A percentile compares a stretch with the other conserved stretches of the same genome.
Evolutionary conservation across 2,797 vertebrate species (phyloP).

Genomic region (Hyperoplus lanceolatus): DNA sequence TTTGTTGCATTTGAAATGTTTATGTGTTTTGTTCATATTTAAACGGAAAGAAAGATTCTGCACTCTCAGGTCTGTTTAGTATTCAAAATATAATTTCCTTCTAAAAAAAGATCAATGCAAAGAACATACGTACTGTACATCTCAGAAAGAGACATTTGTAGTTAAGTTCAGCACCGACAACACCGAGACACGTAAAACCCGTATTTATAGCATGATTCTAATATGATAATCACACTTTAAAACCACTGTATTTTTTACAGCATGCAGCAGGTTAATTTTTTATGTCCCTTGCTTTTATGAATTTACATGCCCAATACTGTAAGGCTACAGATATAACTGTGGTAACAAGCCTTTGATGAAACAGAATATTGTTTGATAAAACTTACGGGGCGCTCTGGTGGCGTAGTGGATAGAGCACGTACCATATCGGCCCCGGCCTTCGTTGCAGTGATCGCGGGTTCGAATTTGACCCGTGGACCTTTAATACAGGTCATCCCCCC

Average conservation of each 20-base stretch:
- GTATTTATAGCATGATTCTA: background rate
- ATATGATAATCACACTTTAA: background rate
- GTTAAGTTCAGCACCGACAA: background rate
- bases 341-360: background rate
- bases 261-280: background rate
- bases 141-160: background rate
- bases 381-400: too few relatives aligned
- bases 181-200: background rate
- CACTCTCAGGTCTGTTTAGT: background rate
- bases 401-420: too few relatives aligned
- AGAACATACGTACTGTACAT: background rate
- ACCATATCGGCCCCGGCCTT: too few relatives aligned
- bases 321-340: background rate
- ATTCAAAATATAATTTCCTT: background rate
- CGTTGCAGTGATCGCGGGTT: too few relatives aligned
- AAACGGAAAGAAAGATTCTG: conserved; percentile 1
- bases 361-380: background rate
- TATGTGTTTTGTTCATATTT: conserved; percentile 5
- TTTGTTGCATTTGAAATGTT: conserved; percentile 1
- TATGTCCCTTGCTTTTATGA: background rate
- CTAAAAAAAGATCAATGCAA: background rate
- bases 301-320: background rate
- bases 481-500: too few relatives aligned
- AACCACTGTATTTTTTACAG: background rate
- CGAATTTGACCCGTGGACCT: too few relatives aligned